Conservation (phyloP, 2,888 invertebrate genomes). For the Dasypogon diadema region DNA sequence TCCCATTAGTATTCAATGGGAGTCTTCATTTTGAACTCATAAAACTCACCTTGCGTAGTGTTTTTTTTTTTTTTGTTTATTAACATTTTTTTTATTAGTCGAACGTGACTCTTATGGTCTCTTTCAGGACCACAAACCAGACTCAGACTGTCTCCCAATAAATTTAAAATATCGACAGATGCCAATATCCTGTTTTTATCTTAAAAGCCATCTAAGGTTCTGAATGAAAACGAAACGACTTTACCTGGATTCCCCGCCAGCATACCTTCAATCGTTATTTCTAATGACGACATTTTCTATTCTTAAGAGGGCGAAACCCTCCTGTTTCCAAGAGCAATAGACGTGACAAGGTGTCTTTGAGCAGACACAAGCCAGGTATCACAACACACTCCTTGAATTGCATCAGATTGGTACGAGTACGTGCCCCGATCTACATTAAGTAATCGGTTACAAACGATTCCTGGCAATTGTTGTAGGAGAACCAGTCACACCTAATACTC, state of each 20-base stretch:
- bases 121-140: neutral
- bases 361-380: neutral
- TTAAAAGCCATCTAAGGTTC: neutral
- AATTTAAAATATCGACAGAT: slow-evolving; percentile 6
- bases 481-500: slow-evolving; percentile 6
- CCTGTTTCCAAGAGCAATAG: neutral
- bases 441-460: neutral
- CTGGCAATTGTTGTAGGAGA: neutral
- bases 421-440: neutral
- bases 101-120: neutral
- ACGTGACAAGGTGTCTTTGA: neutral
- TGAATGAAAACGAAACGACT: neutral
- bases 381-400: slow-evolving; percentile 1
- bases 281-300: neutral
- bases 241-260: neutral
- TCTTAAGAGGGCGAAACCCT: neutral
- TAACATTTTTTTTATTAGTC: too few relatives aligned
- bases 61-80: too few relatives aligned
- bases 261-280: neutral
- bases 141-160: neutral
- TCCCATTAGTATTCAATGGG: too few relatives aligned
- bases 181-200: neutral
- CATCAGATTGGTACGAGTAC: neutral
- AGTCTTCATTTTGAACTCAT: too few relatives aligned
- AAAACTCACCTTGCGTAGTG: too few relatives aligned